Conservation (phyloP, 1,140 invertebrate species). For the Ephestia elutella region DNA sequence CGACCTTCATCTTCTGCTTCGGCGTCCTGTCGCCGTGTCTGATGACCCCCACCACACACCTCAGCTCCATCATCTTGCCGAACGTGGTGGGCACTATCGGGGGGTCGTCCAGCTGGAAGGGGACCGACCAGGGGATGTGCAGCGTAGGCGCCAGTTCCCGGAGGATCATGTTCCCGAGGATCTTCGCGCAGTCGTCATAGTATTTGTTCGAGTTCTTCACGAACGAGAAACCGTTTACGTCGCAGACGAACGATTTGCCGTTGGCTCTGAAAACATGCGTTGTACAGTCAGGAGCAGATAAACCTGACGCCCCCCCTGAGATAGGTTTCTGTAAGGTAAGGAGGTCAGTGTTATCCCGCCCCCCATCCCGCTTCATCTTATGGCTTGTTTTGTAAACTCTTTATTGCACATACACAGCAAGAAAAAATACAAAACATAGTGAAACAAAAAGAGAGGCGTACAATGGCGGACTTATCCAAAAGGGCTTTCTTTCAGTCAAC, state of each 20-base stretch:
- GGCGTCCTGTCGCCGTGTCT: conserved; percentile 98
- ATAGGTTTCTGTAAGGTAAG: no score
- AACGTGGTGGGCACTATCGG: conserved; percentile 99
- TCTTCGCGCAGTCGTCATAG: conserved; percentile 99
- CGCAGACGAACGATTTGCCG: conserved; percentile 98
- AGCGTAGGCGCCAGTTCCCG: conserved; percentile 94
- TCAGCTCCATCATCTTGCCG: conserved; percentile 99
- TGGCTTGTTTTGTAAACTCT: no score
- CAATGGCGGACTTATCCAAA: no score
- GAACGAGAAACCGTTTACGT: conserved; percentile 99
- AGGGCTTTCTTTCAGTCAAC: no score
- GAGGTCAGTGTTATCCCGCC: no score
- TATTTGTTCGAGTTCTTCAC: conserved; percentile 99
- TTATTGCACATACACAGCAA: no score
- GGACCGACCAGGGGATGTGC: conserved; percentile 97
- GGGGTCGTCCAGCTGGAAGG: conserved; percentile 97
- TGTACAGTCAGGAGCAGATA: no score
- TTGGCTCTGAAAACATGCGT: conserved; percentile 84
- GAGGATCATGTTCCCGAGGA: conserved; percentile 94
- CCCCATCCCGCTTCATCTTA: no score
- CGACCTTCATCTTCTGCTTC: conserved; percentile 99
- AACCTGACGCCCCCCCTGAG: no score
- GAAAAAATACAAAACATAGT: no score
- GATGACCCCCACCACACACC: conserved; percentile 98
- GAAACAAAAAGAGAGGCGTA: no score